Evolutionary conservation across 2,113 vertebrate genomes (phyloP), one percentile per base, ranked within the genome.

Genomic region (Physeter macrocephalus): DNA sequence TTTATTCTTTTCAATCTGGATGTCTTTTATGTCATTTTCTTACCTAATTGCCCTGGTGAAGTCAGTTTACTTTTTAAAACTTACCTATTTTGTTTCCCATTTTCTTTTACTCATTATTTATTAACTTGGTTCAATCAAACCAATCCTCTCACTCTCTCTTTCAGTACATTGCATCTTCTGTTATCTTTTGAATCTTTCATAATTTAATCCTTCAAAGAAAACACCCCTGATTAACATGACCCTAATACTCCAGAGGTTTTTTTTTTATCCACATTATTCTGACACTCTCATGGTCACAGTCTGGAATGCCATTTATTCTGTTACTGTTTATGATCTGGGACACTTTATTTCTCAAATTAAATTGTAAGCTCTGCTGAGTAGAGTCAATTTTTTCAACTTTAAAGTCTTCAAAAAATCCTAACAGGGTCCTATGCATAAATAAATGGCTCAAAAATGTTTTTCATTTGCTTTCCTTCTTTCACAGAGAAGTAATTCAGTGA

Each of bases 191-290:
- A 49, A 49, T 75, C 17, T 87, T 75, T 75, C 29, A 29, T 81
- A n/a, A 94, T 80, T 94, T 81, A 67, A 86, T 71, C 92, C 5
- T 59, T 94, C 39, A 82, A 71, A 91, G 14, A 66, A 94, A 89
- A 92, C 11, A 74, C 15, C 15, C 6, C 25, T 86, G 41, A 86
- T 82, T 82, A 85, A 90, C 14, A 69, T 86, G 17, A 52, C 8
- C 36, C 36, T 36, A 78, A 25, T 72, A 72, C 8, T 83, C 61
- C 49, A 85, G 64, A 84, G 49, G 75, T 64, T 39, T 54, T 31
- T 81, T 64, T 34, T 34, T 43, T 34, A 74, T n/a, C 78, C 31
- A 29, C 2, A 39, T 2, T 59, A 57, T 7, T 80, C 15, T 81
- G 29, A 84, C 46, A 75, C 20, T 61, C 20, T 21, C 69, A 29